These are phyloP conservation scores for Rutpela maculata DNA, from an alignment of 2,888 invertebrate species.

Conservation along the genomic window DNA sequence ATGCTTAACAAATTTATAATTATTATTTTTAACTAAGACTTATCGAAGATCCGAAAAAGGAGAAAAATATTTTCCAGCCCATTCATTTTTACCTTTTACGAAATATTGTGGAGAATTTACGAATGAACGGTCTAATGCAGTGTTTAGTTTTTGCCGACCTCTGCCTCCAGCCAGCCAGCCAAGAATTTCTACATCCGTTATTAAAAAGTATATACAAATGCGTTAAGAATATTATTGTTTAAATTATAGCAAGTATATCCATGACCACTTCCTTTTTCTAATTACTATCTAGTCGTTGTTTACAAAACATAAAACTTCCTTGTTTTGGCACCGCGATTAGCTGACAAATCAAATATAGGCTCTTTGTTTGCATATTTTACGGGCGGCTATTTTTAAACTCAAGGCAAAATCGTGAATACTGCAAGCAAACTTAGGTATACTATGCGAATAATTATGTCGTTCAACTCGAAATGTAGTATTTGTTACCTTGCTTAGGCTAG, in stretches of 20 bases:
- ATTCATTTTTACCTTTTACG: too few relatives aligned
- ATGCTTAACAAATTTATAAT: too few relatives aligned
- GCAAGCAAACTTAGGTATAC: slow-evolving; percentile 45
- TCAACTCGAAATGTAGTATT: slow-evolving; percentile 58
- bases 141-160: too few relatives aligned
- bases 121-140: too few relatives aligned
- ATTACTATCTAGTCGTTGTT: slow-evolving; percentile 23
- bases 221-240: background rate
- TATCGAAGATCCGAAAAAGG: too few relatives aligned
- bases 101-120: too few relatives aligned
- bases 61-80: too few relatives aligned
- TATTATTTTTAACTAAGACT: too few relatives aligned
- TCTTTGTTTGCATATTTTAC: slow-evolving; percentile 60
- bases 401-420: slow-evolving; percentile 56
- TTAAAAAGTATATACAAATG: background rate
- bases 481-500: slow-evolving; percentile 53
- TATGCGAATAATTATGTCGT: slow-evolving; percentile 57
- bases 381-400: slow-evolving; percentile 60
- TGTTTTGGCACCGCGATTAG: slow-evolving; percentile 43
- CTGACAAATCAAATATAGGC: slow-evolving; percentile 49
- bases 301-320: slow-evolving; percentile 45
- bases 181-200: too few relatives aligned
- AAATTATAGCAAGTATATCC: slow-evolving; percentile 11
- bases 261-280: slow-evolving; percentile 27
- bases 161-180: too few relatives aligned